Percentiles rank a stretch among this genome's conserved stretches.
These are phyloP conservation scores for Machaerirhynchus nigripectus DNA, from an alignment of 2,113 vertebrate genomes.

Conservation along the genomic window DNA sequence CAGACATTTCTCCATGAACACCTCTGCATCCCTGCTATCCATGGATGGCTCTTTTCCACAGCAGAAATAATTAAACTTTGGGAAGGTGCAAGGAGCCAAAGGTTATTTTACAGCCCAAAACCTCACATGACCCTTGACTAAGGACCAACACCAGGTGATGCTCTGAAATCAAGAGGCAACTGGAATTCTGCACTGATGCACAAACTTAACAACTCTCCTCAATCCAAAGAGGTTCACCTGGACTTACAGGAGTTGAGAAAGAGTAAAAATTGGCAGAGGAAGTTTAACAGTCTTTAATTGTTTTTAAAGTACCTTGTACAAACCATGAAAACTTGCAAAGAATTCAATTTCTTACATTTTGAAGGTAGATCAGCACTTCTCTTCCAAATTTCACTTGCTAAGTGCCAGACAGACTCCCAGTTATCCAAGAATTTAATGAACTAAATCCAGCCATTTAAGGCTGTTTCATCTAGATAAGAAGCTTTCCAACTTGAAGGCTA, in stretches of 20 bases:
- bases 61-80: background rate
- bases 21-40: background rate
- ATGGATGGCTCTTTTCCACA: background rate
- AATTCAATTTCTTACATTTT: background rate
- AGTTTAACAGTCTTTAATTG: background rate
- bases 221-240: background rate
- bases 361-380: background rate
- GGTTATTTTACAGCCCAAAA: background rate
- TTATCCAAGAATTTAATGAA: conserved; percentile 52
- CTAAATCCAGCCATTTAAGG: conserved; percentile 34
- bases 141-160: background rate
- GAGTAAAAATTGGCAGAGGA: background rate
- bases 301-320: background rate
- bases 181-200: background rate
- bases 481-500: background rate
- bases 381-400: background rate
- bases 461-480: conserved; percentile 42
- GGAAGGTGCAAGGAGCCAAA: background rate
- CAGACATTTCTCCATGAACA: background rate
- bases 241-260: background rate
- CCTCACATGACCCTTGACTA: rapidly evolving
- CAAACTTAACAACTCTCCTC: background rate
- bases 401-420: conserved; percentile 35
- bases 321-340: background rate
- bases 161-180: background rate